These are phyloP conservation scores for Amniataba percoides DNA, from an alignment of 2,797 vertebrate genomes.

Conservation along the genomic window DNA sequence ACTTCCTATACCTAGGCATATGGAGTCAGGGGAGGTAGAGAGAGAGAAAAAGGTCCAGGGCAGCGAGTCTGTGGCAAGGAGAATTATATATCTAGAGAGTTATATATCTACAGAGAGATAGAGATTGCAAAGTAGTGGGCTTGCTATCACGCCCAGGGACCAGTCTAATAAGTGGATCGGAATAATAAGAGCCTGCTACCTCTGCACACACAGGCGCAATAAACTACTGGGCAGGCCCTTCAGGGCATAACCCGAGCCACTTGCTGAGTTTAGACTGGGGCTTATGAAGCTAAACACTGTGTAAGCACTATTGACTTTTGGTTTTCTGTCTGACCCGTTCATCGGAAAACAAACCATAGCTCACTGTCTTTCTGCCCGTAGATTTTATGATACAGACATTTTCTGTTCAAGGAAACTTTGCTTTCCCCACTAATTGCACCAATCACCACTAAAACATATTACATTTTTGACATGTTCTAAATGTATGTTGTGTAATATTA, in stretches of 20 bases:
- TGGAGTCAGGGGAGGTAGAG: constrained; percentile 68
- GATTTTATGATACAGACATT: constrained; percentile 19
- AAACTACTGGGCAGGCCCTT: constrained; percentile 63
- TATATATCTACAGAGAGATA: constrained; percentile 67
- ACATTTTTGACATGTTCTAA: not conserved
- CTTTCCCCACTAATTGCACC: not conserved
- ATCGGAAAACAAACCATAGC: constrained; percentile 34
- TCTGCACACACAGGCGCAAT: constrained; percentile 70
- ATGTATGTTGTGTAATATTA: not conserved
- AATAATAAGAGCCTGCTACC: constrained; percentile 74
- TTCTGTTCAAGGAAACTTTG: constrained; percentile 7
- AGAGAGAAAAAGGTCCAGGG: constrained; percentile 52
- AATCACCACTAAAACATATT: not conserved
- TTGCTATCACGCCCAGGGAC: constrained; percentile 66
- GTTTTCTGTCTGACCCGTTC: constrained; percentile 51
- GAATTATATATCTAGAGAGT: constrained; percentile 70
- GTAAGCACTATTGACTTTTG: constrained; percentile 71
- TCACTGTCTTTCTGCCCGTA: constrained; percentile 19
- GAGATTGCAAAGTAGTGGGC: constrained; percentile 63
- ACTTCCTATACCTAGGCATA: constrained; percentile 72
- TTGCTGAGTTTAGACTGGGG: constrained; percentile 64
- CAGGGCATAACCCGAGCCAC: constrained; percentile 65
- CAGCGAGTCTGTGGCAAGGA: constrained; percentile 61
- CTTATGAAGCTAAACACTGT: constrained; percentile 65
- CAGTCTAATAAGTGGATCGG: constrained; percentile 70